phyloP scores from a whole-genome alignment of 2,888 invertebrate species.

The Ametastegia equiseti region DNA sequence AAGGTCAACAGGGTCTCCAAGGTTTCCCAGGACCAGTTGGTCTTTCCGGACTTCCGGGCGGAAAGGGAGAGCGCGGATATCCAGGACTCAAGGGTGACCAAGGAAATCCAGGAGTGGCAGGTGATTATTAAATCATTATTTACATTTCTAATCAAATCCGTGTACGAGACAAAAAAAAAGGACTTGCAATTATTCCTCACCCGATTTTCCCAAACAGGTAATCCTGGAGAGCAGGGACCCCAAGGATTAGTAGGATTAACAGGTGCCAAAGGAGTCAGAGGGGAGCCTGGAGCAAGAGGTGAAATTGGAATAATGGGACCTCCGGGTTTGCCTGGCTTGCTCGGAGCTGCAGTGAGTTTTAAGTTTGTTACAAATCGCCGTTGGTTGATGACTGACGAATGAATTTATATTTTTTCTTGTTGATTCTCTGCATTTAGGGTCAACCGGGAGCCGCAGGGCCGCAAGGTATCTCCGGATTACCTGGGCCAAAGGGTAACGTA shows the following conservation, averaged over 20 bases:
- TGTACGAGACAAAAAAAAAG: not conserved
- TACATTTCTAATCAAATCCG: not conserved
- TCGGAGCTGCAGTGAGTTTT: constrained; percentile 82
- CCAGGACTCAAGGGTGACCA: constrained; percentile 86
- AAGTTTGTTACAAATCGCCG: constrained; percentile 37
- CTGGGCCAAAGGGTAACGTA: constrained; percentile 83
- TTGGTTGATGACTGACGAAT: too few relatives aligned
- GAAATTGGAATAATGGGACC: constrained; percentile 86
- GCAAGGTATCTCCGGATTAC: constrained; percentile 83
- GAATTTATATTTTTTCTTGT: not conserved
- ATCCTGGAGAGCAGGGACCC: constrained; percentile 81
- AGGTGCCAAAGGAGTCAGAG: constrained; percentile 86
- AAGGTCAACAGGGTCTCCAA: constrained; percentile 84
- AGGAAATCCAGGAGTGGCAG: constrained; percentile 81
- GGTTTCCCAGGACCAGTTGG: constrained; percentile 85
- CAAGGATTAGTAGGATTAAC: constrained; percentile 80
- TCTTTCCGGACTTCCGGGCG: constrained; percentile 83
- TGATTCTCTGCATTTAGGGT: constrained; percentile 77
- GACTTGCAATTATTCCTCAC: not conserved
- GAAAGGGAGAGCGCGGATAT: constrained; percentile 86
- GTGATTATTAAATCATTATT: constrained; percentile 65
- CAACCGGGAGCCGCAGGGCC: constrained; percentile 84
- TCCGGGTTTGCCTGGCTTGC: constrained; percentile 87
- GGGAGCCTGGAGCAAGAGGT: constrained; percentile 87
- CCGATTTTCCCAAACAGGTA: constrained; percentile 73